Evolutionary conservation across 1,140 invertebrate species (phyloP).

Genomic region (Agrypnia vestita): DNA sequence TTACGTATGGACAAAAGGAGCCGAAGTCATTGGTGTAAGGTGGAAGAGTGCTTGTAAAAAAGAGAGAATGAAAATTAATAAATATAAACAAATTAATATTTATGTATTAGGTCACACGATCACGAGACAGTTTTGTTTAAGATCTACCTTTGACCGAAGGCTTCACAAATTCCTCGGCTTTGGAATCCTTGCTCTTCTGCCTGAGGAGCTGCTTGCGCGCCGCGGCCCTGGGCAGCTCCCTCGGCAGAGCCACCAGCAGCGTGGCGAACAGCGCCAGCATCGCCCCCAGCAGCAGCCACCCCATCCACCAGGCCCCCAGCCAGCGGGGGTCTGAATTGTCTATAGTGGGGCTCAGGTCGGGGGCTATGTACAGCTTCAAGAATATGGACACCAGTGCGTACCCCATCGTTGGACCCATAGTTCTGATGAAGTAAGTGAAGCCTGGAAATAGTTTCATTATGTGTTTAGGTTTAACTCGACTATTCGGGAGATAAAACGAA

Average conservation of each 20-base stretch:
- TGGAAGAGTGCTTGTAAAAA: too few relatives aligned
- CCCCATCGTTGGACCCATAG: constrained; percentile 82
- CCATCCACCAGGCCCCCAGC: constrained; percentile 87
- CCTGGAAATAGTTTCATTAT: constrained; percentile 66
- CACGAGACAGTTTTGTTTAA: neutral
- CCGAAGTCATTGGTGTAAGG: too few relatives aligned
- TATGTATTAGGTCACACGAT: too few relatives aligned
- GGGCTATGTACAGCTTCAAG: constrained; percentile 81
- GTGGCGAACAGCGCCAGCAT: constrained; percentile 77
- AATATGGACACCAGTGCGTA: constrained; percentile 81
- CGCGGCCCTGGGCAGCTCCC: constrained; percentile 76
- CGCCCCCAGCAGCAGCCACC: constrained; percentile 82
- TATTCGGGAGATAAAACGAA: too few relatives aligned
- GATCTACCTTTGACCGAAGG: constrained; percentile 64
- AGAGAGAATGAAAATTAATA: neutral
- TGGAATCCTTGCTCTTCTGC: constrained; percentile 66
- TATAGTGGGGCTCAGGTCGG: constrained; percentile 80
- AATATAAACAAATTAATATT: too few relatives aligned
- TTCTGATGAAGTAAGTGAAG: constrained; percentile 80
- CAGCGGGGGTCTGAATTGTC: constrained; percentile 81
- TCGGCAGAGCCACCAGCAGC: constrained; percentile 79
- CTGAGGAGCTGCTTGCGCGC: constrained; percentile 72
- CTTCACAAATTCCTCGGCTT: constrained; percentile 65
- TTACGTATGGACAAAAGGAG: too few relatives aligned
- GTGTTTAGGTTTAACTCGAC: too few relatives aligned